Base-by-base conservation (phyloP, 2,888 invertebrate genomes). In the Pogonocherus hispidulus region DNA sequence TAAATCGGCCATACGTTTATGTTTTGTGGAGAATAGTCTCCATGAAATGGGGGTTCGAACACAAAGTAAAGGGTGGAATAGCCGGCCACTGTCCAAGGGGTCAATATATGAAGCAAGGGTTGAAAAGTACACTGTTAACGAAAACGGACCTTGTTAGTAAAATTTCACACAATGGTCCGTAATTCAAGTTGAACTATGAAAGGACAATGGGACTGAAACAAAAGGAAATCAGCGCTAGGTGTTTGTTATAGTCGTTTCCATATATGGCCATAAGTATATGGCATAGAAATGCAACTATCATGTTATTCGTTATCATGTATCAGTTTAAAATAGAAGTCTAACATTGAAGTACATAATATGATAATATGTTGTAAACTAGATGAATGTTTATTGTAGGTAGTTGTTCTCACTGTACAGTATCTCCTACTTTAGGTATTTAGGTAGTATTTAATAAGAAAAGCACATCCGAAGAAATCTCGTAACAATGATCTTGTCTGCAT, bases 81-180 rank as follows among this genome's bases (percentile, higher is more conserved):
- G 80, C 80, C 81, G 83, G 84, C 84, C 84, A 84, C 81, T 84
- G 84, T 84, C 84, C 84, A 75, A 73, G 71, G 84, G 83, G 83
- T 82, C 83, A 83, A 84, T 84, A 83, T 83, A 83, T 84, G 83
- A 84, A 82, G 82, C 82, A 81, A 84, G 83, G 83, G 84, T 83
- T 82, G 79, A 81, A 82, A 82, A 80, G 78, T 81, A 83, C 78
- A 78, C 80, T 79, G 81, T 80, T 80, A 80, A 74, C 75, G 78
- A 76, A 75, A 81, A 79, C 78, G 79, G 77, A 73, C 75, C 79
- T 80, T 79, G 80, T 81, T 82, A 82, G 79, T 76, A 75, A 77
- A 79, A 79, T 77, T 79, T 79, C 76, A 69, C 77, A 74, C 76
- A 77, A 76, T 76, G 72, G 71, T 65, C 69, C 73, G 79, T 79